Evolutionary conservation across 92 coral and sea anemone genomes (phyloP).

Genomic region (Muricea muricata): DNA sequence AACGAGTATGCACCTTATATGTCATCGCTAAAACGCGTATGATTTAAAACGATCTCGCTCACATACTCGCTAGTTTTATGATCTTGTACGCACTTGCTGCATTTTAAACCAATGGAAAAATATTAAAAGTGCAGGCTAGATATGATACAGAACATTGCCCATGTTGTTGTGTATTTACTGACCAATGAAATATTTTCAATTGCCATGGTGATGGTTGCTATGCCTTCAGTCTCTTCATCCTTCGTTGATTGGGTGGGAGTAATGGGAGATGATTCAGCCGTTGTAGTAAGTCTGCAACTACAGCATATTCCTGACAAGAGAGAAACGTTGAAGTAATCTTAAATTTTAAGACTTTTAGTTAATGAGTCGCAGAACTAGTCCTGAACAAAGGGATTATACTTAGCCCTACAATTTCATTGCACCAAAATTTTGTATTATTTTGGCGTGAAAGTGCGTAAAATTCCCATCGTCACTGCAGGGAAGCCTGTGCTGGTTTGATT

Average conservation of each 20-base stretch:
- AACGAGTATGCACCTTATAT: conserved; percentile 13
- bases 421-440: conserved; percentile 11
- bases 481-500: conserved; percentile 21
- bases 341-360: conserved; percentile 6
- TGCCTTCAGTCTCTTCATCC: conserved; percentile 39
- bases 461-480: conserved; percentile 11
- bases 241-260: conserved; percentile 37
- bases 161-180: conserved; percentile 19
- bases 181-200: conserved; percentile 65
- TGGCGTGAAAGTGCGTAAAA: conserved; percentile 24
- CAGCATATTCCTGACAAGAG: conserved; percentile 58
- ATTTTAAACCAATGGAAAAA: conserved; percentile 7
- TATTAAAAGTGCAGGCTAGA: conserved; percentile 16
- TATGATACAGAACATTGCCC: not conserved
- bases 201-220: conserved; percentile 44
- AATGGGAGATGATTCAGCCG: conserved; percentile 35
- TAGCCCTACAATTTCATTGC: conserved; percentile 11
- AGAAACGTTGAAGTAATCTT: conserved; percentile 19
- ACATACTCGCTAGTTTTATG: not conserved
- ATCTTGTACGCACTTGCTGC: conserved; percentile 13
- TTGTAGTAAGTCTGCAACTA: conserved; percentile 52
- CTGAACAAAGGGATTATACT: conserved; percentile 11
- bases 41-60: conserved; percentile 13
- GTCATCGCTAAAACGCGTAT: conserved; percentile 14
- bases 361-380: conserved; percentile 23